Conservation (phyloP, 2,113 vertebrate genomes). For the Ranitomeya variabilis region DNA sequence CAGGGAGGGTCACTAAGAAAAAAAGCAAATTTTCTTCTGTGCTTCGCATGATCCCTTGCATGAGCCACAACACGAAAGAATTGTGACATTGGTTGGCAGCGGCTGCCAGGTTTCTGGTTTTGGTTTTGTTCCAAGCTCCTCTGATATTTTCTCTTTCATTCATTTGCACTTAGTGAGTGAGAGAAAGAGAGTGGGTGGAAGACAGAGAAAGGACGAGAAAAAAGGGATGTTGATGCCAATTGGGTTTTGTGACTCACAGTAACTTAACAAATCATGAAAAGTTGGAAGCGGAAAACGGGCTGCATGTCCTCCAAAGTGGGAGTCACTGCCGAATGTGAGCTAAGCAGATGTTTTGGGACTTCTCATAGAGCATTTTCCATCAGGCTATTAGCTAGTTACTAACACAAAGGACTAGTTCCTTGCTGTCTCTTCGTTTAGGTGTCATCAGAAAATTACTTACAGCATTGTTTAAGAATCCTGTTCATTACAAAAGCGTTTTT, state of each 20-base stretch:
- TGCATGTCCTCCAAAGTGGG: not conserved
- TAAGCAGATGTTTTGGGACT: not conserved
- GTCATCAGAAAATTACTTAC: not conserved
- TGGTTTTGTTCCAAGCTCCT: conserved; percentile 40
- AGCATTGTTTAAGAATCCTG: no score
- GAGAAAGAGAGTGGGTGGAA: conserved; percentile 2
- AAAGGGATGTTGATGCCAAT: conserved; percentile 28
- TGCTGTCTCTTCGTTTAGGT: not conserved
- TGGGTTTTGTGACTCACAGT: conserved; percentile 38
- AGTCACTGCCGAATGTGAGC: not conserved
- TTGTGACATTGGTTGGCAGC: not conserved
- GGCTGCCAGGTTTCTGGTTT: conserved; percentile 44
- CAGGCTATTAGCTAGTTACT: not conserved
- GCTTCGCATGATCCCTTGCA: not conserved
- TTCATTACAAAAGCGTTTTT: no score
- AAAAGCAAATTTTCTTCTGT: not conserved
- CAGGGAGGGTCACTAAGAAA: not conserved
- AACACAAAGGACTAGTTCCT: not conserved
- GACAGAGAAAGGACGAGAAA: not conserved
- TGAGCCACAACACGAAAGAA: not conserved
- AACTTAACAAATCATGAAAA: conserved; percentile 31
- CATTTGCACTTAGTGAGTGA: not conserved
- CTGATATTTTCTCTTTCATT: conserved; percentile 42
- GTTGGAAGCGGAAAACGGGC: conserved; percentile 31
- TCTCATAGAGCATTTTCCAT: not conserved